Percentiles rank a stretch among this genome's conserved stretches.
phyloP scores from a whole-genome alignment of 2,113 vertebrate species.

The Alethe diademata region DNA sequence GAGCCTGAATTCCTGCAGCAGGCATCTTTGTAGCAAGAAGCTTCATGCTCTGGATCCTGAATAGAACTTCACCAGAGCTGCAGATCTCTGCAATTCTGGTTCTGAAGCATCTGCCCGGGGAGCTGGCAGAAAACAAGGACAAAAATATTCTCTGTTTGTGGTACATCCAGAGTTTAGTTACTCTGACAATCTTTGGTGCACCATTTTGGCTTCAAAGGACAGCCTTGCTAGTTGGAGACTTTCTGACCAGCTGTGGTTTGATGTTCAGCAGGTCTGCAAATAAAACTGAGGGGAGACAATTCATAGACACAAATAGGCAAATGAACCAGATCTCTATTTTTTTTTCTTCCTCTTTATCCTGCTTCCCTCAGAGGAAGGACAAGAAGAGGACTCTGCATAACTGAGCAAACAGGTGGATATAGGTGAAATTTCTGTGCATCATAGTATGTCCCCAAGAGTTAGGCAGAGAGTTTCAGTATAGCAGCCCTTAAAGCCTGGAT shows the following conservation, averaged over 20 bases:
- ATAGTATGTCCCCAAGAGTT: background rate
- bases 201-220: background rate
- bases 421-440: background rate
- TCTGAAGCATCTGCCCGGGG: background rate
- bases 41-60: background rate
- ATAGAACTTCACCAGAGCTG: background rate
- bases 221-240: background rate
- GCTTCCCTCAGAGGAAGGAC: background rate
- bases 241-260: background rate
- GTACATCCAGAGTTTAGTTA: background rate
- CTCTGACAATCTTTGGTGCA: background rate
- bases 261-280: background rate
- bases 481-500: background rate
- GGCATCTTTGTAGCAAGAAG: background rate
- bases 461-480: background rate
- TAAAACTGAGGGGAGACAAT: background rate
- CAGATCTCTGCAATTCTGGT: background rate
- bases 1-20: background rate
- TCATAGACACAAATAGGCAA: background rate
- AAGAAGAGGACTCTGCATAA: background rate
- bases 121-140: background rate
- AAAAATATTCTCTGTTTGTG: background rate
- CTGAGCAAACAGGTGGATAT: accelerated
- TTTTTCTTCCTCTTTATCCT: background rate
- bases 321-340: background rate